These are phyloP conservation scores for Sebastes steindachneri DNA, from an alignment of 2,797 vertebrate genomes.

Conservation along the genomic window DNA sequence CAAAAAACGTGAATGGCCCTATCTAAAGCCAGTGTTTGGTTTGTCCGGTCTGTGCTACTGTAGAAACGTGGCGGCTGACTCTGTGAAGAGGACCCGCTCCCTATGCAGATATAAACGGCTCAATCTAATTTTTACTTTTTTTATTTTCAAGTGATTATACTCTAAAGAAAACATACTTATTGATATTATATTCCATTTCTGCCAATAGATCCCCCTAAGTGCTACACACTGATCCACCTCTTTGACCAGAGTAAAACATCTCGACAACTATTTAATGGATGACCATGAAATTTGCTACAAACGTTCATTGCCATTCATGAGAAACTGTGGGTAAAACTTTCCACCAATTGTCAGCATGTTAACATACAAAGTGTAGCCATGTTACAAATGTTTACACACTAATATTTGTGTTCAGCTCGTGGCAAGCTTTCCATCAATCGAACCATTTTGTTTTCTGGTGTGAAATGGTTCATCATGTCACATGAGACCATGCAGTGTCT, in stretches of 20 bases:
- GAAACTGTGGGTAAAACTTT: neutral
- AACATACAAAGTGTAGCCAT: neutral
- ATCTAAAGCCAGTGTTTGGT: too few species aligned
- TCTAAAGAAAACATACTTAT: too few species aligned
- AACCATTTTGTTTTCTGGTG: neutral
- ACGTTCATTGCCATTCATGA: neutral
- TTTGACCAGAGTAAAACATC: neutral
- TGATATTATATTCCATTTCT: too few species aligned
- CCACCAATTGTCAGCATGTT: neutral
- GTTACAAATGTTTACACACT: neutral
- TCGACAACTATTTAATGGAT: neutral
- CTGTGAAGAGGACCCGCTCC: too few species aligned
- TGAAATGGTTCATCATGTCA: neutral
- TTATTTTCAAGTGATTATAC: too few species aligned
- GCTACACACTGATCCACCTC: neutral
- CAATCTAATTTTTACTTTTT: too few species aligned
- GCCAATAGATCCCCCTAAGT: too few species aligned
- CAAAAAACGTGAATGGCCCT: too few species aligned
- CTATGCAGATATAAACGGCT: too few species aligned
- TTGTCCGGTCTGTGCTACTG: too few species aligned
- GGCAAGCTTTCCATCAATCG: neutral
- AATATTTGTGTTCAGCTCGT: too few species aligned
- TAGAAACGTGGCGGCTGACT: too few species aligned
- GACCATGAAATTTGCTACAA: neutral
- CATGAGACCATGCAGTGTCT: neutral